Conservation (phyloP, 2,888 invertebrate genomes). For the Euzophera pinguis region DNA sequence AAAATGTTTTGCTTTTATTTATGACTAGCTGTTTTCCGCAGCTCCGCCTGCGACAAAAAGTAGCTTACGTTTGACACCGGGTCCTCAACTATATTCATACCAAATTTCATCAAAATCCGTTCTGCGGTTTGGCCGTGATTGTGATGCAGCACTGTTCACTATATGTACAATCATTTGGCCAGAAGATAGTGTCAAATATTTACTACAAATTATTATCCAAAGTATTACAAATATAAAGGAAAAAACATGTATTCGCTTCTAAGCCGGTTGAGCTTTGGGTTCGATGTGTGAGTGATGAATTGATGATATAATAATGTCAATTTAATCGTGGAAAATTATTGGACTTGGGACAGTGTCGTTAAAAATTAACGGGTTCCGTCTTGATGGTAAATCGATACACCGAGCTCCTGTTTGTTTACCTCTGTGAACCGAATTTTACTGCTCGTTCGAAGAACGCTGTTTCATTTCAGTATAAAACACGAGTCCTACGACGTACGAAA, state of each 20-base stretch:
- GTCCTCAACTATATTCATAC: too few species aligned
- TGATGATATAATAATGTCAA: slow-evolving; percentile 39
- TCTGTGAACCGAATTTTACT: slow-evolving; percentile 17
- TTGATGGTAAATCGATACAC: slow-evolving; percentile 69
- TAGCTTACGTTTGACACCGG: too few species aligned
- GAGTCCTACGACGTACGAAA: slow-evolving; percentile 7
- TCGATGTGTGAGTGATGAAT: slow-evolving; percentile 15
- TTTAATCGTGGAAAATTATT: slow-evolving; percentile 62
- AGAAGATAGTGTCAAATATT: too few species aligned
- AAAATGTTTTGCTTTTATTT: too few species aligned
- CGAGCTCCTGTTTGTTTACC: slow-evolving; percentile 20
- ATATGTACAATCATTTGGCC: too few species aligned
- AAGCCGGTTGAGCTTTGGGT: too few species aligned
- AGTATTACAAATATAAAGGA: neutral
- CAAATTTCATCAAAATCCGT: too few species aligned
- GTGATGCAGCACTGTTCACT: too few species aligned
- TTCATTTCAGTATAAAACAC: neutral
- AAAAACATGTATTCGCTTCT: neutral
- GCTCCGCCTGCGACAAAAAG: too few species aligned
- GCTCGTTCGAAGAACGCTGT: slow-evolving; percentile 11
- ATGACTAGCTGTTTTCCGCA: too few species aligned
- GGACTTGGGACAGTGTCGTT: slow-evolving; percentile 51
- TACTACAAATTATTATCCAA: too few species aligned
- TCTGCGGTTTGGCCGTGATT: too few species aligned
- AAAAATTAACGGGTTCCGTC: slow-evolving; percentile 63